Evolutionary conservation across 2,888 invertebrate genomes (phyloP).

Genomic region (Schrankia costaestrigalis): DNA sequence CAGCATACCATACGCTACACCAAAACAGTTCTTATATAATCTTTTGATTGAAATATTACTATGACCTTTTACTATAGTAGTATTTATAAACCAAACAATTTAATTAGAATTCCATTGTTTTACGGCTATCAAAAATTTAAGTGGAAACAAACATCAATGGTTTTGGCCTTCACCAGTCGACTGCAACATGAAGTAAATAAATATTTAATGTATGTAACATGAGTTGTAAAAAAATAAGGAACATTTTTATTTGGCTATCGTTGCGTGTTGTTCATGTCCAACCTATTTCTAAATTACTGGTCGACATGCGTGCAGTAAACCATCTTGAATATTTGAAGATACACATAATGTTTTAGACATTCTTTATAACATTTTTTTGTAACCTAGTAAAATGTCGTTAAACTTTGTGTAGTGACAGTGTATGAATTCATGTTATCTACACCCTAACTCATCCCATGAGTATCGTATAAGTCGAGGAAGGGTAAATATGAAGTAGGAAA

Average conservation of each 20-base stretch:
- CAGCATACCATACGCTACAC: no score
- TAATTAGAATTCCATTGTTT: no score
- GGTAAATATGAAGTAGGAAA: no score
- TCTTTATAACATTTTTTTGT: neutral
- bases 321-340: conserved; percentile 68
- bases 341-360: conserved; percentile 34
- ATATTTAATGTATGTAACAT: conserved; percentile 25
- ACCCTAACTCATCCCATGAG: no score
- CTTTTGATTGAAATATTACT: no score
- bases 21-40: no score
- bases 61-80: no score
- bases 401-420: no score
- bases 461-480: no score
- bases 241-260: conserved; percentile 48
- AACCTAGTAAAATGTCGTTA: neutral
- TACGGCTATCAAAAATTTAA: conserved; percentile 11
- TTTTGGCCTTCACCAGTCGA: conserved; percentile 16
- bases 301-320: conserved; percentile 58
- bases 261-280: conserved; percentile 59
- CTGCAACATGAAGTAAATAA: conserved; percentile 24
- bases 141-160: conserved; percentile 17
- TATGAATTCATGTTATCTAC: no score
- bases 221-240: conserved; percentile 28
- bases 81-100: no score
- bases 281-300: conserved; percentile 61